Conservation (phyloP, 2,888 invertebrate genomes). For the Ichneumon xanthorius region DNA sequence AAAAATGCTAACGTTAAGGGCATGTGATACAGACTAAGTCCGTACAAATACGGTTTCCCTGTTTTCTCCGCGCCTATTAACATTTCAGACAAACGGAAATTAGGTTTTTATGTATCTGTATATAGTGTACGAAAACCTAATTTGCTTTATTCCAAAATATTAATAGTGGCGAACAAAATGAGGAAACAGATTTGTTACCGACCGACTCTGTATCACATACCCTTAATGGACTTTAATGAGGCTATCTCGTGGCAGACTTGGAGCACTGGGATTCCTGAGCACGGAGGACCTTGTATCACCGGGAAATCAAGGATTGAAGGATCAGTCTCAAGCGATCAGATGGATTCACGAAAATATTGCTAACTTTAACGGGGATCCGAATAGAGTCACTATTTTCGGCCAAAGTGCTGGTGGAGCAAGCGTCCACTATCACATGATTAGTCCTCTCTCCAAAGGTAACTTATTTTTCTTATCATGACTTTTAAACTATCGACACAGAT, state of each 20-base stretch:
- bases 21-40: too few relatives aligned
- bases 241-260: constrained; percentile 79
- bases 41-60: too few relatives aligned
- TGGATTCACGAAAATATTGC: constrained; percentile 88
- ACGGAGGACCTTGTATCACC: constrained; percentile 88
- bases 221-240: neutral
- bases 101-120: too few relatives aligned
- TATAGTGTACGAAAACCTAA: too few relatives aligned
- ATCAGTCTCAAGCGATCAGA: constrained; percentile 87
- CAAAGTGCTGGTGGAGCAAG: constrained; percentile 90
- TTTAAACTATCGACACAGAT: neutral
- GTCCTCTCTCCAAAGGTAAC: constrained; percentile 85
- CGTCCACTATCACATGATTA: constrained; percentile 88
- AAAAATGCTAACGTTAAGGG: neutral
- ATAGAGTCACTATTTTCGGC: constrained; percentile 88
- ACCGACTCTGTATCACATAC: too few relatives aligned
- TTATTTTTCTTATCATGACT: neutral
- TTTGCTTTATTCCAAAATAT: too few relatives aligned
- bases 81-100: too few relatives aligned
- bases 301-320: constrained; percentile 87
- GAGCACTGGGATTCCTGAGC: constrained; percentile 89
- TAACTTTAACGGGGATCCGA: constrained; percentile 87
- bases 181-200: too few relatives aligned
- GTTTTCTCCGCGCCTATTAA: neutral
- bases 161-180: too few relatives aligned